phyloP scores from a whole-genome alignment of 2,797 vertebrate genomes.

The Myripristis jacobus region DNA sequence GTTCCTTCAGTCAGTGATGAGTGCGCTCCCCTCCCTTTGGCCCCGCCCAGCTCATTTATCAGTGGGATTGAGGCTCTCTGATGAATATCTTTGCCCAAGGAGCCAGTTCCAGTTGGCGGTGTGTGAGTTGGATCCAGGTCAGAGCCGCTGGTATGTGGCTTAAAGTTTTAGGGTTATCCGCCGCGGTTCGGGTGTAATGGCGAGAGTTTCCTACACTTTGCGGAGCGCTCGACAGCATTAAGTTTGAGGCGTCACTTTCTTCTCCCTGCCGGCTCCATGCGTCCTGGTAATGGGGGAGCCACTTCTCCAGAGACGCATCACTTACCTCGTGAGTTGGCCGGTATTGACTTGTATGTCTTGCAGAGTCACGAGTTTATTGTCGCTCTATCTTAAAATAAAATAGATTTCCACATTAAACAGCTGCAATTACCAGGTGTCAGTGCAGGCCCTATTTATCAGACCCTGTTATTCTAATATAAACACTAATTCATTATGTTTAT shows the following conservation, averaged over 20 bases:
- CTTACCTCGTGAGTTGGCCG: slow-evolving; percentile 69
- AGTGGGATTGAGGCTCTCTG: neutral
- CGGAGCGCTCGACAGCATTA: neutral
- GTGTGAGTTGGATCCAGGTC: neutral
- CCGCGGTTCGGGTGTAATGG: no score
- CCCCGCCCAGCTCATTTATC: slow-evolving; percentile 37
- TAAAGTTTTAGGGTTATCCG: neutral
- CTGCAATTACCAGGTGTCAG: no score
- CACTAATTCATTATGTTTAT: no score
- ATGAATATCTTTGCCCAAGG: neutral
- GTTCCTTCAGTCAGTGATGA: slow-evolving; percentile 3
- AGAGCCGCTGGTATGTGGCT: neutral
- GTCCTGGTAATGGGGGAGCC: slow-evolving; percentile 64
- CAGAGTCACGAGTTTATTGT: neutral
- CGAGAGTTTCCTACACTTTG: neutral
- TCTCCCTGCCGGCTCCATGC: neutral
- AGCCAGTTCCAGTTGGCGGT: slow-evolving; percentile 8
- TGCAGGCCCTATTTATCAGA: no score
- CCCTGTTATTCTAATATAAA: no score
- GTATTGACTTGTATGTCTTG: neutral
- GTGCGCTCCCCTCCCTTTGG: slow-evolving; percentile 10
- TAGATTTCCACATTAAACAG: no score
- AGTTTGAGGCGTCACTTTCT: neutral
- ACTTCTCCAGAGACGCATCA: slow-evolving; percentile 43
- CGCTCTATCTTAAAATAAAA: no score